A percentile compares a stretch with the other conserved stretches of the same genome.
Evolutionary conservation across 2,113 vertebrate genomes (phyloP).

Genomic region (Nycticryphes semicollaris): DNA sequence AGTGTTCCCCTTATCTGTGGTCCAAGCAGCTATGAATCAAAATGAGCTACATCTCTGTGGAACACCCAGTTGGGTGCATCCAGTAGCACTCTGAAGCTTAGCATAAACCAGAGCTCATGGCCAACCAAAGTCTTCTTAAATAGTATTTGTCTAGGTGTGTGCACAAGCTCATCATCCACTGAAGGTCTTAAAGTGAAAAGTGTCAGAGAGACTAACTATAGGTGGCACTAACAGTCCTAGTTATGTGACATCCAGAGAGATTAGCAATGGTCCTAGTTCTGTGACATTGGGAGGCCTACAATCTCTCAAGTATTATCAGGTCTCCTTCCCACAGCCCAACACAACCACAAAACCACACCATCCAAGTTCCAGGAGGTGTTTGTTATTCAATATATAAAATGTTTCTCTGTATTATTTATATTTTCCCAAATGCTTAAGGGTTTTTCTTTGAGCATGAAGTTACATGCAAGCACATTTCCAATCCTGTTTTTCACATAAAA

Average conservation of each 20-base stretch:
- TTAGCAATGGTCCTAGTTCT: not conserved
- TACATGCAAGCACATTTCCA: not conserved
- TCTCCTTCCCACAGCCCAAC: not conserved
- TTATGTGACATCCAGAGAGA: not conserved
- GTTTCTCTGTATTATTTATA: not conserved
- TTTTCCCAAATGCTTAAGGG: not conserved
- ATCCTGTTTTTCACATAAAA: not conserved
- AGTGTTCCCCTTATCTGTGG: accelerated
- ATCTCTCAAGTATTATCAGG: not conserved
- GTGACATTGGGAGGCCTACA: not conserved
- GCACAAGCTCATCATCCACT: not conserved
- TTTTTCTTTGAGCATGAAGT: not conserved
- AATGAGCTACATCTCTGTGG: not conserved
- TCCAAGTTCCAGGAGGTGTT: not conserved
- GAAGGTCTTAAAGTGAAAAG: not conserved
- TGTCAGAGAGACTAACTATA: constrained; percentile 18
- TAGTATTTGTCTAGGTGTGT: not conserved
- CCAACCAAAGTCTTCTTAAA: not conserved
- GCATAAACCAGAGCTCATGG: not conserved
- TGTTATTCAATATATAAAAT: not conserved
- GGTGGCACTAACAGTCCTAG: constrained; percentile 28
- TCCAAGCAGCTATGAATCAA: not conserved
- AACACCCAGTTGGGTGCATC: not conserved
- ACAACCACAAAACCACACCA: not conserved
- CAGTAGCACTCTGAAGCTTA: not conserved